Percentiles rank a stretch among this genome's conserved stretches.
Conservation (phyloP, 1,140 invertebrate genomes). For the Steinernema khuongi region DNA sequence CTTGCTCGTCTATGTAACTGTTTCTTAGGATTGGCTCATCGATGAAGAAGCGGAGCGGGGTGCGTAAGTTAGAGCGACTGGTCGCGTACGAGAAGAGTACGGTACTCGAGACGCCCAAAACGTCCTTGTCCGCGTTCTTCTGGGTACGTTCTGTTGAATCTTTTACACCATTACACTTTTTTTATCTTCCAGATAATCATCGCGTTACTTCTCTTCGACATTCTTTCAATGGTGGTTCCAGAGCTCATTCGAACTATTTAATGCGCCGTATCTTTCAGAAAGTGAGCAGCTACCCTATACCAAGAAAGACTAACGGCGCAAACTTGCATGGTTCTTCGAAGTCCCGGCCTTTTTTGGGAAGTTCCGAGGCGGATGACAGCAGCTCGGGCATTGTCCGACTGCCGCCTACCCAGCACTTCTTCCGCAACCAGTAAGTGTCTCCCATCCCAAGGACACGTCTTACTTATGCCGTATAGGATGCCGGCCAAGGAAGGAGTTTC, state of each 20-base stretch:
- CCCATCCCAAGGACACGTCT: neutral
- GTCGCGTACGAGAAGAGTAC: too few relatives aligned
- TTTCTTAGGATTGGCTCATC: too few relatives aligned
- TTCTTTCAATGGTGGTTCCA: too few relatives aligned
- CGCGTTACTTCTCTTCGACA: too few relatives aligned
- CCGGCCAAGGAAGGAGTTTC: neutral
- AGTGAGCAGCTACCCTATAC: neutral
- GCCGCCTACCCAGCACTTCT: neutral
- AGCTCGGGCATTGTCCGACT: neutral
- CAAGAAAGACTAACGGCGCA: neutral
- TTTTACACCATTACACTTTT: too few relatives aligned
- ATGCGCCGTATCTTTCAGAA: neutral
- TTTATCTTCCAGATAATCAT: too few relatives aligned
- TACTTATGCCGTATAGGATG: neutral
- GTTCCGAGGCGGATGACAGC: neutral
- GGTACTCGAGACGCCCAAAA: too few relatives aligned
- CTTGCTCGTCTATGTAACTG: too few relatives aligned
- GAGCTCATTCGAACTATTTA: neutral
- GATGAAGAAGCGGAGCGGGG: too few relatives aligned
- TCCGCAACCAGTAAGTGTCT: neutral
- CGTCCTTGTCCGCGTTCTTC: too few relatives aligned
- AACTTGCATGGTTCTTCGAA: neutral
- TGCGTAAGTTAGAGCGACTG: too few relatives aligned
- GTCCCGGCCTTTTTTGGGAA: neutral
- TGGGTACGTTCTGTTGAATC: too few relatives aligned